Conservation (phyloP, 2,113 vertebrate genomes). For the Oryzias curvinotus region DNA sequence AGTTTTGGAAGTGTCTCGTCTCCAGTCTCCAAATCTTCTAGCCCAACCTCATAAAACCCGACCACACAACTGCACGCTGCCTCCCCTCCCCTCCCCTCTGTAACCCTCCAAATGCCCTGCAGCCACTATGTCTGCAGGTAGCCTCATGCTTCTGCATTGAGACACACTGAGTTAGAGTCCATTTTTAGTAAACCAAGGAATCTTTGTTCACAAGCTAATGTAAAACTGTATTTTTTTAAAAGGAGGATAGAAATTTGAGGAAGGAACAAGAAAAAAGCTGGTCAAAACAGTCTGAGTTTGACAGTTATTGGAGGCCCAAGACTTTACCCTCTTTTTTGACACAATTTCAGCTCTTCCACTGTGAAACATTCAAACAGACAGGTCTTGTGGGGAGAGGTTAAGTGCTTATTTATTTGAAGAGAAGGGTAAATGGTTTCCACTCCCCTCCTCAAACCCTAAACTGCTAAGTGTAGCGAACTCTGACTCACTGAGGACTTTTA, state of each 20-base stretch:
- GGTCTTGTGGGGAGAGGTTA: constrained; percentile 70
- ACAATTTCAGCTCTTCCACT: constrained; percentile 48
- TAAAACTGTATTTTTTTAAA: constrained; percentile 37
- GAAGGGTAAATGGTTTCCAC: constrained; percentile 69
- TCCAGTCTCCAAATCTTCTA: constrained; percentile 41
- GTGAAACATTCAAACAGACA: constrained; percentile 56
- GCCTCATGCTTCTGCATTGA: neutral
- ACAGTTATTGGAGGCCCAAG: constrained; percentile 66
- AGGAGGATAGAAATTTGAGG: constrained; percentile 6
- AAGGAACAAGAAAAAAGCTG: constrained; percentile 34
- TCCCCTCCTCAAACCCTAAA: constrained; percentile 70
- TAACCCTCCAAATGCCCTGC: constrained; percentile 38
- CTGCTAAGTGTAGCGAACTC: constrained; percentile 72
- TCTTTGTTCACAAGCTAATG: constrained; percentile 20
- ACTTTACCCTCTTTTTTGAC: constrained; percentile 61
- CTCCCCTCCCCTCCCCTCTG: constrained; percentile 42
- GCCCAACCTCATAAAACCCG: constrained; percentile 57
- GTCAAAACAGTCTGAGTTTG: constrained; percentile 50
- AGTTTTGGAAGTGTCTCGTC: constrained; percentile 60
- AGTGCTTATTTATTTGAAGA: constrained; percentile 77
- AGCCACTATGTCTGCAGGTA: constrained; percentile 21
- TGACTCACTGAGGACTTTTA: constrained; percentile 60
- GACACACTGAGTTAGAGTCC: constrained; percentile 3
- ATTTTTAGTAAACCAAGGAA: constrained; percentile 4
- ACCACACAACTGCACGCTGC: constrained; percentile 59